Conservation (phyloP, 2,113 vertebrate genomes). For the Rhegmatorhina hoffmannsi region DNA sequence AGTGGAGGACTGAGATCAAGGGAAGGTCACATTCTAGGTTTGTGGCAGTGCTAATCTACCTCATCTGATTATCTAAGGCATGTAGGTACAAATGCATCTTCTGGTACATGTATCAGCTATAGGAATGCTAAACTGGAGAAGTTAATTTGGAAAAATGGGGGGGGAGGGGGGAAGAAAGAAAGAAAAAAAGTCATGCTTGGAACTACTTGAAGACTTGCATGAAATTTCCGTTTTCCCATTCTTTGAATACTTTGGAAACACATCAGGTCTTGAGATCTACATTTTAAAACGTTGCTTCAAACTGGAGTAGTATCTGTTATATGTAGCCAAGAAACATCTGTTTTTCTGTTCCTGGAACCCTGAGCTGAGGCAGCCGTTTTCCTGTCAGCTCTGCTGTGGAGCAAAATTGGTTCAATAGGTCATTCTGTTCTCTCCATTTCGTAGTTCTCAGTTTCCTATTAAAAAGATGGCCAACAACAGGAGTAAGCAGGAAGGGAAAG, state of each 20-base stretch:
- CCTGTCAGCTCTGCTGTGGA: constrained; percentile 7
- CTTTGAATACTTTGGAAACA: constrained; percentile 38
- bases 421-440: constrained; percentile 5
- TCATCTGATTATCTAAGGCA: neutral
- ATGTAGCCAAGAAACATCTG: constrained; percentile 50
- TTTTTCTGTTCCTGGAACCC: constrained; percentile 26
- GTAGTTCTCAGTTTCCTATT: constrained; percentile 9
- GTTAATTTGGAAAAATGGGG: neutral
- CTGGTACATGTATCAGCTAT: neutral
- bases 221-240: constrained; percentile 42
- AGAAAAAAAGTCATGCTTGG: neutral
- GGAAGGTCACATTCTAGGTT: neutral
- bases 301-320: constrained; percentile 51
- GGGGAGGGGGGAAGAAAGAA: accelerated
- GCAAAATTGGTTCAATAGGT: constrained; percentile 42
- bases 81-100: neutral
- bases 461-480: neutral
- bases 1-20: neutral
- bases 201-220: neutral
- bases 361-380: neutral
- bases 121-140: neutral
- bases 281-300: constrained; percentile 43
- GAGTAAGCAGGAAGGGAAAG: neutral
- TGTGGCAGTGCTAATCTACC: neutral
- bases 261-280: constrained; percentile 1